Percentiles rank a stretch among this genome's conserved stretches.
phyloP scores from a whole-genome alignment of 2,113 vertebrate species.

The Bombycilla garrulus region DNA sequence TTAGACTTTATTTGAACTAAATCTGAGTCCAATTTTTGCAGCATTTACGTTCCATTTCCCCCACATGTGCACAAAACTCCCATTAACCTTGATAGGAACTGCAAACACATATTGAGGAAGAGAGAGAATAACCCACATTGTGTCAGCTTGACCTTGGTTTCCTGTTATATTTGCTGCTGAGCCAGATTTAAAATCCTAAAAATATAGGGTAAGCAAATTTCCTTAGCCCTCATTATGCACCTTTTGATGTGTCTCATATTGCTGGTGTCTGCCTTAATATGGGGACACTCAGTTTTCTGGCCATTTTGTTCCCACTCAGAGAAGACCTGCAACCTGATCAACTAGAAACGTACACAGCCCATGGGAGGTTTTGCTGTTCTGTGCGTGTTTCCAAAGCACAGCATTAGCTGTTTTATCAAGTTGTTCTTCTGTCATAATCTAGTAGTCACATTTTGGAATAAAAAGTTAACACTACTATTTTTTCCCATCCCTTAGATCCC shows the following conservation, averaged over 20 bases:
- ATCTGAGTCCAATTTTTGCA: slow-evolving; percentile 40
- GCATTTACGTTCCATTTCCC: slow-evolving; percentile 12
- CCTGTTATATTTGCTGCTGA: slow-evolving; percentile 29
- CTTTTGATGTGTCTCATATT: neutral
- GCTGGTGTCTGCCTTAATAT: neutral
- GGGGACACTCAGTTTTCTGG: neutral
- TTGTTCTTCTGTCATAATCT: neutral
- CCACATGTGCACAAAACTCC: slow-evolving; percentile 24
- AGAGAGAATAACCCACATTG: slow-evolving; percentile 35
- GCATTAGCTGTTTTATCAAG: neutral
- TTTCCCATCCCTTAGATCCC: neutral
- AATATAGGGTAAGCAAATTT: slow-evolving; percentile 45
- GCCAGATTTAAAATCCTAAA: slow-evolving; percentile 46
- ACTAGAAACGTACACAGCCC: neutral
- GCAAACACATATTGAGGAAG: slow-evolving; percentile 47
- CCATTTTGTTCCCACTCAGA: neutral
- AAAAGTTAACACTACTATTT: neutral
- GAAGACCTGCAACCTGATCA: neutral
- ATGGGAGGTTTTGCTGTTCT: neutral
- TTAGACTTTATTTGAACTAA: slow-evolving; percentile 37
- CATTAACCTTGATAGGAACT: slow-evolving; percentile 30
- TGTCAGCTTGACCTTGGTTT: slow-evolving; percentile 44
- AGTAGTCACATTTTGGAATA: neutral
- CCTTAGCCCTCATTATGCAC: neutral
- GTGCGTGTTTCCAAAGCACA: neutral